phyloP scores from a whole-genome alignment of 2,888 invertebrate genomes.

The Phortica magna region DNA sequence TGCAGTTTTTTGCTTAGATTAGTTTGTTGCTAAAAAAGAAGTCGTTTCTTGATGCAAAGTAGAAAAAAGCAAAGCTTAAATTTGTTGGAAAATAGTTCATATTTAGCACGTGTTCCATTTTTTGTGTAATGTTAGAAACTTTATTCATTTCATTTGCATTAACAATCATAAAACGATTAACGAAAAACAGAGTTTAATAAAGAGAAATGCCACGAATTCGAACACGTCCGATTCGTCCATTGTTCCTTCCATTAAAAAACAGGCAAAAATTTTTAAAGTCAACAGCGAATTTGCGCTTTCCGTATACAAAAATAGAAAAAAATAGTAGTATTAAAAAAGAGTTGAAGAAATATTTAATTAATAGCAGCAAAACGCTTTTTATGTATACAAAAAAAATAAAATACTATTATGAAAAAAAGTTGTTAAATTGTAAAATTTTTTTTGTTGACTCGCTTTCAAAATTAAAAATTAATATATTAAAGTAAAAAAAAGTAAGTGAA shows the following conservation, averaged over 20 bases:
- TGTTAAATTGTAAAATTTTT: constrained; percentile 20
- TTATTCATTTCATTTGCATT: constrained; percentile 53
- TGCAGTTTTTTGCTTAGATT: neutral
- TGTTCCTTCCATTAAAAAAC: constrained; percentile 68
- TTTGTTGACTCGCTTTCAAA: constrained; percentile 21
- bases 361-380: constrained; percentile 28
- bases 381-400: constrained; percentile 12
- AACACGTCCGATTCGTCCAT: constrained; percentile 64
- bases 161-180: constrained; percentile 43
- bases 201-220: neutral
- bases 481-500: constrained; percentile 39
- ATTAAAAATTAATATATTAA: constrained; percentile 44
- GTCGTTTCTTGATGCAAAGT: neutral
- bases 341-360: neutral
- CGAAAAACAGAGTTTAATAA: constrained; percentile 38
- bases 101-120: neutral
- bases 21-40: neutral
- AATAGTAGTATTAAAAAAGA: neutral
- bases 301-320: constrained; percentile 1
- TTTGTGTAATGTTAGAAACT: too few relatives aligned
- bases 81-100: constrained; percentile 48
- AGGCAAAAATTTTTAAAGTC: constrained; percentile 5
- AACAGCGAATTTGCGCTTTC: constrained; percentile 15
- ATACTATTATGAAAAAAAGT: constrained; percentile 15
- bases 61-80: neutral